Base-by-base conservation (phyloP, 1,140 invertebrate species). In the Danaus plexippus region DNA sequence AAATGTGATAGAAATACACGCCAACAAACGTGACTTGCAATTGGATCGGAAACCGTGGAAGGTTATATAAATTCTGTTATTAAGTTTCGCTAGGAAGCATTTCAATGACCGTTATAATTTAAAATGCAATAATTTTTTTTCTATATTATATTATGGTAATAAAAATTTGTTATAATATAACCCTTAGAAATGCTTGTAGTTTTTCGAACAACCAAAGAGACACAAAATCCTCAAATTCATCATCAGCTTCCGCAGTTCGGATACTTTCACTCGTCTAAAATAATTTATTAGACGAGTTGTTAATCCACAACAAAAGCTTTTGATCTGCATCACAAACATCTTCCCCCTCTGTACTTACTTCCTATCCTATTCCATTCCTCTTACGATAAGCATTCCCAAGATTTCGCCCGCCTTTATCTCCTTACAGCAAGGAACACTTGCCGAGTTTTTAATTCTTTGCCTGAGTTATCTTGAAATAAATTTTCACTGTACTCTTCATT, bases 231-330 rank as follows among this genome's bases (percentile, higher is more conserved):
- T 40, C 9, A 50, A 50, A 40, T 11, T 50, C 13, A 11, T 18
- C 11, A 40, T 41, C 32, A 32, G 22, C 40, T 41, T 50, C 42
- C 42, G 12, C 13, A 12, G 7, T 12, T 49, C 47, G 55, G 50
- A 32, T 32, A 32, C 22, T 6, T 32, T 32, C 22, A 32, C 22
- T 32, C 22, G 22, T 32, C 52, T 62, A 32, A 64, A 69, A 70
- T 69, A 68, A 72, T 73, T 68, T 67, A 67, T 71, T 67, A 59
- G 50, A 43, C 57, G 59, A 69, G 57, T 72, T 69, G 68, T 75
- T 73, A 77, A 75, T 72, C 73, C 64, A 66, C 67, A 67, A 77
- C 71, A 77, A 75, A 77, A 77, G 73, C 73, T 66, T 77, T 74
- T 75, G 71, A 77, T 71, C 71, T 71, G 63, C 53, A 71, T 61